Conservation (phyloP, 2,113 vertebrate species). For the Erpornis zantholeuca region DNA sequence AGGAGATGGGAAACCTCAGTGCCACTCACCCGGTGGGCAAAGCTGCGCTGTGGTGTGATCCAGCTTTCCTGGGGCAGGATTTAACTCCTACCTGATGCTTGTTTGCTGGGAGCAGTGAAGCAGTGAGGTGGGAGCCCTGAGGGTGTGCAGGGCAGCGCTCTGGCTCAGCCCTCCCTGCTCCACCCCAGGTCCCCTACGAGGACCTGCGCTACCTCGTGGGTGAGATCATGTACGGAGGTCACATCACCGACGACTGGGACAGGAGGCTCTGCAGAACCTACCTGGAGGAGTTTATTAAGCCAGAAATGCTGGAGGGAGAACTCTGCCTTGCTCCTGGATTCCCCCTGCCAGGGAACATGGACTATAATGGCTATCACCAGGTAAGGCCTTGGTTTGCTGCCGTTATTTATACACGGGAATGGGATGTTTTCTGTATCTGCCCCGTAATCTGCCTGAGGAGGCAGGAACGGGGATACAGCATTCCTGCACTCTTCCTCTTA, state of each 20-base stretch:
- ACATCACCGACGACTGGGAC: constrained; percentile 97
- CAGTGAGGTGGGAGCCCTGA: neutral
- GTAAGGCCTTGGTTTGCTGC: constrained; percentile 54
- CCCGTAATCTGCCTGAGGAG: neutral
- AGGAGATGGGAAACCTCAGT: neutral
- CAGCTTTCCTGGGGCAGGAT: neutral
- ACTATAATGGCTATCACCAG: constrained; percentile 90
- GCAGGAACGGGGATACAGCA: neutral
- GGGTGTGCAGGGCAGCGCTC: neutral
- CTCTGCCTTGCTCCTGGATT: constrained; percentile 87
- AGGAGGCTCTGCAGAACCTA: constrained; percentile 89
- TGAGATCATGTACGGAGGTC: constrained; percentile 97
- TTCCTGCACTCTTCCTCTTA: neutral
- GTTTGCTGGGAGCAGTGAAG: neutral
- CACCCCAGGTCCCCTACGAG: constrained; percentile 87
- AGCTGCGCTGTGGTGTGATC: neutral
- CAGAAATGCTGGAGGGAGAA: constrained; percentile 92
- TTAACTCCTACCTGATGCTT: neutral
- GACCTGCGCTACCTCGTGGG: constrained; percentile 94
- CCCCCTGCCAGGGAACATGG: constrained; percentile 85
- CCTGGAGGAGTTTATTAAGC: constrained; percentile 89
- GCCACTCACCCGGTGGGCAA: neutral
- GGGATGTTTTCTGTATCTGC: neutral
- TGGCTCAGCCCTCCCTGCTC: neutral
- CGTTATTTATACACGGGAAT: neutral